Percentiles rank a stretch among this genome's conserved stretches.
These are phyloP conservation scores for Eleginops maclovinus DNA, from an alignment of 2,113 vertebrate species.

Conservation along the genomic window DNA sequence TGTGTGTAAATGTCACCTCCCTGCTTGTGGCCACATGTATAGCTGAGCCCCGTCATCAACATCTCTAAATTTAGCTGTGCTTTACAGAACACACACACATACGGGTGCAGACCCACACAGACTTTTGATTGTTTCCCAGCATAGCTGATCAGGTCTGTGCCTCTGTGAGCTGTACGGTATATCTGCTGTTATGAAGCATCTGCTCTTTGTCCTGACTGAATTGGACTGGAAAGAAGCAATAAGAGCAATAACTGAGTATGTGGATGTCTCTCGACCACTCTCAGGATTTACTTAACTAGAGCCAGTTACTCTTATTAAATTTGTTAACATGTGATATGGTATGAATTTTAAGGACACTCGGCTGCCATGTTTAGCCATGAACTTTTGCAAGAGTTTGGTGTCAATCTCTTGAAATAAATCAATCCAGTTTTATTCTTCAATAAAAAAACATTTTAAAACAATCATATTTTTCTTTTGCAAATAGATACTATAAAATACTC, in stretches of 20 bases:
- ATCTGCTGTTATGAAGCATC: background rate
- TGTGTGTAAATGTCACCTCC: slow-evolving; percentile 32
- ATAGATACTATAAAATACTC: no score
- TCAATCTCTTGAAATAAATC: background rate
- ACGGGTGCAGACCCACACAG: no score
- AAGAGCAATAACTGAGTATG: background rate
- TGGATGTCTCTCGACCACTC: background rate
- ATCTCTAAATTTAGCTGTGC: slow-evolving; percentile 44
- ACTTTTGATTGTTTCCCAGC: background rate
- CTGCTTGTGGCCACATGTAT: slow-evolving; percentile 17
- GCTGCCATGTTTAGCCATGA: background rate
- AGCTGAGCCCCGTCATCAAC: slow-evolving; percentile 30
- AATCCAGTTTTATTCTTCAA: background rate
- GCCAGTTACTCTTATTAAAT: background rate
- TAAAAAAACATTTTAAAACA: background rate
- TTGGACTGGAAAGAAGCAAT: background rate
- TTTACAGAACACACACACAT: slow-evolving; percentile 6
- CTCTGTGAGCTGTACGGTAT: background rate
- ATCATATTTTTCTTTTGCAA: background rate
- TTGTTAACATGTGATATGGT: background rate
- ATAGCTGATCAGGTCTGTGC: background rate
- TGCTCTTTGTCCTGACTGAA: background rate
- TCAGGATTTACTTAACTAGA: background rate
- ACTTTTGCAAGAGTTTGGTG: background rate
- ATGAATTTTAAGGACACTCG: background rate